Evolutionary conservation across 2,113 vertebrate genomes (phyloP).

Genomic region (Parotia lawesii): DNA sequence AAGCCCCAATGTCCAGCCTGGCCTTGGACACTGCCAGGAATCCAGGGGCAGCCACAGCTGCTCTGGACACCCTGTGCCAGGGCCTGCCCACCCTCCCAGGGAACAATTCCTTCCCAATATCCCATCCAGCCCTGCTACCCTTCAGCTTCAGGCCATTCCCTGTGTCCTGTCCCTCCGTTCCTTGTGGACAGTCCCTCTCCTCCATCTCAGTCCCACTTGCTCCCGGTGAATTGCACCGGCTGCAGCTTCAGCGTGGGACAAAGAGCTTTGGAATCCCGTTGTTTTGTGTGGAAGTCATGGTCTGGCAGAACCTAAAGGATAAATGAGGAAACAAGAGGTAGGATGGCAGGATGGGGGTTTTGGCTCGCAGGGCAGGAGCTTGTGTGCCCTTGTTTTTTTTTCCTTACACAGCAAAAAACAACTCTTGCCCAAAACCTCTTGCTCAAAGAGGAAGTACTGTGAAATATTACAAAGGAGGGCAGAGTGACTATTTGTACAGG

Average conservation of each 20-base stretch:
- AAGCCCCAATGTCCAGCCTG: neutral
- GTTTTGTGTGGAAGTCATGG: neutral
- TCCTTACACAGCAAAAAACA: neutral
- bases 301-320: neutral
- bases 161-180: accelerated
- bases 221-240: neutral
- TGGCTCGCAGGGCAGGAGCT: accelerated
- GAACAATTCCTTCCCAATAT: neutral
- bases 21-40: neutral
- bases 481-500: too few relatives aligned
- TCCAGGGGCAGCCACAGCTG: neutral
- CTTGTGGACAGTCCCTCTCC: too few relatives aligned
- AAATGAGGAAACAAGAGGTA: neutral
- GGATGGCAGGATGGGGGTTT: neutral
- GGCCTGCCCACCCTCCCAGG: neutral
- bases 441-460: neutral
- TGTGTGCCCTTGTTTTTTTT: neutral
- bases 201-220: too few relatives aligned
- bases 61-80: neutral
- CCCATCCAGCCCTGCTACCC: neutral
- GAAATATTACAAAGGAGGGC: neutral
- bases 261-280: accelerated
- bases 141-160: neutral
- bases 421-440: neutral
- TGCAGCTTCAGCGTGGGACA: neutral